These are phyloP conservation scores for Sinonovacula constricta DNA, from an alignment of 1,140 invertebrate species.

Conservation along the genomic window DNA sequence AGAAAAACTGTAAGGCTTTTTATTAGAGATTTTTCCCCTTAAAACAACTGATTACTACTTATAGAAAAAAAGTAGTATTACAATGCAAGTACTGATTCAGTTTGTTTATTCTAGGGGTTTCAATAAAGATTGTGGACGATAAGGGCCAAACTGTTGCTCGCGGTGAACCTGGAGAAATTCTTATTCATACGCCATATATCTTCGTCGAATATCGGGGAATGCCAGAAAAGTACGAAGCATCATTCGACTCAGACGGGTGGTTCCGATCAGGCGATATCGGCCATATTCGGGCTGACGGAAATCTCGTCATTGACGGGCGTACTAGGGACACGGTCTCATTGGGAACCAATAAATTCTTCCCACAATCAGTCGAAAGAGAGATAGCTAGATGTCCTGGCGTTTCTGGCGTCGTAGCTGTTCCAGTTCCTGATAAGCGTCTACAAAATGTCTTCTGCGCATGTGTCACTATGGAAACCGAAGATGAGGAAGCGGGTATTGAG, in stretches of 20 bases:
- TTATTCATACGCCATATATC: neutral
- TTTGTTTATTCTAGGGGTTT: too few relatives aligned
- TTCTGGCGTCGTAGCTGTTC: constrained; percentile 8
- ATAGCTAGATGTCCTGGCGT: neutral
- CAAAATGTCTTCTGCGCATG: constrained; percentile 28
- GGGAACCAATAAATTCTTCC: constrained; percentile 22
- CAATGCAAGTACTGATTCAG: too few relatives aligned
- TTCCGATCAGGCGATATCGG: constrained; percentile 39
- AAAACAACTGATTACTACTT: too few relatives aligned
- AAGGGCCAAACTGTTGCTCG: constrained; percentile 10
- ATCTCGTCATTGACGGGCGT: constrained; percentile 22
- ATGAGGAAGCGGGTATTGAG: neutral
- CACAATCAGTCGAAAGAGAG: constrained; percentile 15
- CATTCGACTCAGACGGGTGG: constrained; percentile 36
- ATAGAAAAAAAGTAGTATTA: too few relatives aligned
- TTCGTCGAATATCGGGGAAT: constrained; percentile 4
- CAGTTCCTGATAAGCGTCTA: constrained; percentile 23
- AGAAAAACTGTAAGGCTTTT: too few relatives aligned
- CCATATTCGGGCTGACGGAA: constrained; percentile 16
- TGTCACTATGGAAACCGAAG: neutral
- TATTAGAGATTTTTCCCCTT: too few relatives aligned
- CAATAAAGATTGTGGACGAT: constrained; percentile 49
- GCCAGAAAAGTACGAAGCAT: neutral
- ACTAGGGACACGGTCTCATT: constrained; percentile 11
- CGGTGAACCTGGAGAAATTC: constrained; percentile 35